Evolutionary conservation across 2,888 invertebrate species (phyloP).

Genomic region (Acleris holmiana): DNA sequence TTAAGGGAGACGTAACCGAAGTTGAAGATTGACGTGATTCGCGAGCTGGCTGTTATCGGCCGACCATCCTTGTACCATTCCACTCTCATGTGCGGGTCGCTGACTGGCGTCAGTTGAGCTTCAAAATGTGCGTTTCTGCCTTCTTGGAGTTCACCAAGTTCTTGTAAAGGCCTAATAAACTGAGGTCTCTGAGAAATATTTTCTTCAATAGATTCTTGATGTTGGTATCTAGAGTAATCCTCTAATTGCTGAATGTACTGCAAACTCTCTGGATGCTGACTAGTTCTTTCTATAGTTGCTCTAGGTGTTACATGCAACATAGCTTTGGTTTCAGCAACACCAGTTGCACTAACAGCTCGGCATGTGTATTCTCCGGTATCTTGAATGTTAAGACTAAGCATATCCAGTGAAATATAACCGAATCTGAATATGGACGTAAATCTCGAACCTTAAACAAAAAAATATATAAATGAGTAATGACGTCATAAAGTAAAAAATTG

Average conservation of each 20-base stretch:
- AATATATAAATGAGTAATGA: neutral
- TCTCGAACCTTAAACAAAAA: constrained; percentile 90
- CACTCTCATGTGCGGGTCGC: constrained; percentile 96
- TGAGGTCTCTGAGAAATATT: constrained; percentile 91
- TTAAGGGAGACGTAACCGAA: constrained; percentile 99
- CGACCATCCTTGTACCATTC: constrained; percentile 98
- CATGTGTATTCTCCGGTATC: constrained; percentile 97
- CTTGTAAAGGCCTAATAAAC: constrained; percentile 94
- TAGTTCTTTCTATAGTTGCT: constrained; percentile 92
- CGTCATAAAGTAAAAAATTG: too few species aligned
- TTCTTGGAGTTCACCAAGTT: constrained; percentile 94
- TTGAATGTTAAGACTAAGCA: constrained; percentile 92
- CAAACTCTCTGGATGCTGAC: constrained; percentile 96
- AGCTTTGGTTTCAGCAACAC: constrained; percentile 94
- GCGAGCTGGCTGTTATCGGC: constrained; percentile 97
- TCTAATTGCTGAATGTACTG: constrained; percentile 96
- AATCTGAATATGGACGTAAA: constrained; percentile 98
- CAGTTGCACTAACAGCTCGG: constrained; percentile 93
- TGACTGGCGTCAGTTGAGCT: constrained; percentile 95
- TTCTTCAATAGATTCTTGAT: constrained; percentile 93
- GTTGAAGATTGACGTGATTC: constrained; percentile 98
- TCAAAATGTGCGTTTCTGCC: constrained; percentile 97
- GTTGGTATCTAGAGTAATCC: constrained; percentile 94
- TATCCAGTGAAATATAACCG: constrained; percentile 97
- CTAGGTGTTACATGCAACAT: constrained; percentile 91